Percentiles rank a stretch among this genome's conserved stretches.
phyloP scores from a whole-genome alignment of 2,797 vertebrate genomes.

The Falco cherrug region DNA sequence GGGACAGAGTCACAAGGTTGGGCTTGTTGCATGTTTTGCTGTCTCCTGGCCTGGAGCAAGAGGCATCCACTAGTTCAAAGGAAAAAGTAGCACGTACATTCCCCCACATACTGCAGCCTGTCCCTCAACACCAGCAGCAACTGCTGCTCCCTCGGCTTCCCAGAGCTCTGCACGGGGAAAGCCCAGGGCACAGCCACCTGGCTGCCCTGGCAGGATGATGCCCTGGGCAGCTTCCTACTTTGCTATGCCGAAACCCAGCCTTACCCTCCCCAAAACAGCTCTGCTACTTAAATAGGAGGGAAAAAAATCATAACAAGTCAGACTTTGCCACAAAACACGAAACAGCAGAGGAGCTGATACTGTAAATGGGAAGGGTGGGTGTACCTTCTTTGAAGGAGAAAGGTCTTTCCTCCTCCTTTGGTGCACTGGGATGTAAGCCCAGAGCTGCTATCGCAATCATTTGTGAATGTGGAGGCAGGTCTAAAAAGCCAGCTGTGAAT shows the following conservation, averaged over 20 bases:
- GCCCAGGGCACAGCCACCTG: neutral
- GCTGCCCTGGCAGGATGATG: neutral
- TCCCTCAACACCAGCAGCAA: neutral
- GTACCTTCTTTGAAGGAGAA: neutral
- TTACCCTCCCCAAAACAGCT: neutral
- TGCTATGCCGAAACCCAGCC: neutral
- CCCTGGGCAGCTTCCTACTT: neutral
- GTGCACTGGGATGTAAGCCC: neutral
- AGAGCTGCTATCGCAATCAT: neutral
- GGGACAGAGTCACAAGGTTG: neutral
- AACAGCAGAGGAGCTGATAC: neutral
- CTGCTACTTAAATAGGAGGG: neutral
- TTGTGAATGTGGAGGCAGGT: constrained; percentile 21
- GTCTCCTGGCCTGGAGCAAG: neutral
- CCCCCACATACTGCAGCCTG: neutral
- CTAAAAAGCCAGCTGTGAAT: constrained; percentile 14
- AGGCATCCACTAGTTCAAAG: neutral
- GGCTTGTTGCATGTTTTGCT: neutral
- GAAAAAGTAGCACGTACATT: neutral
- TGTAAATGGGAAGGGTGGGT: constrained; percentile 17
- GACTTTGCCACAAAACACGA: neutral
- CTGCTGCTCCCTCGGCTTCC: neutral
- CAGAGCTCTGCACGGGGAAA: neutral
- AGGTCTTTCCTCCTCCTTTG: constrained; percentile 5
- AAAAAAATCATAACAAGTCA: neutral